phyloP scores from a whole-genome alignment of 2,113 vertebrate genomes.

The Alligator mississippiensis region DNA sequence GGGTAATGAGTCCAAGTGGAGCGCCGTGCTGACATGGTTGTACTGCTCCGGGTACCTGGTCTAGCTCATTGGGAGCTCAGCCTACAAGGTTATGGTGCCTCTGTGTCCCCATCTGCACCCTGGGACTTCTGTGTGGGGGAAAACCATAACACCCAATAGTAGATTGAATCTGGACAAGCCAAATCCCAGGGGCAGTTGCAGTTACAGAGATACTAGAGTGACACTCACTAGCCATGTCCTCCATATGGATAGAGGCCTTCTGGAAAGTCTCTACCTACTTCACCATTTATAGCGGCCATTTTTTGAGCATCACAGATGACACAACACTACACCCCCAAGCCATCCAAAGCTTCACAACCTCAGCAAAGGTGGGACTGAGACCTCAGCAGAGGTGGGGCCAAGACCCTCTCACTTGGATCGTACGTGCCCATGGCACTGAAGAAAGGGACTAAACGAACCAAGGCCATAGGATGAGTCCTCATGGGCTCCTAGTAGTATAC shows the following conservation, averaged over 20 bases:
- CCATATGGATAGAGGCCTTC: neutral
- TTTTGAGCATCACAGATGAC: neutral
- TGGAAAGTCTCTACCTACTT: neutral
- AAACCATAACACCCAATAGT: neutral
- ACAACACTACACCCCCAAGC: neutral
- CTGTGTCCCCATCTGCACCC: neutral
- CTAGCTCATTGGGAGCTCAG: no score
- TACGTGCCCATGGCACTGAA: no score
- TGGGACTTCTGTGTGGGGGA: neutral
- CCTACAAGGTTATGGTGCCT: no score
- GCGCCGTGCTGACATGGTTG: no score
- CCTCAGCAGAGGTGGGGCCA: neutral
- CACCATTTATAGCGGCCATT: neutral
- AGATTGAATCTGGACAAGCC: no score
- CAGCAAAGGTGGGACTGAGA: neutral
- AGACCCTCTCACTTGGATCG: no score
- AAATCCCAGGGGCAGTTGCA: no score
- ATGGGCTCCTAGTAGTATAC: fast-evolving
- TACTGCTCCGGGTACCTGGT: no score
- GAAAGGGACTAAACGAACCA: neutral
- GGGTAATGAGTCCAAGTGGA: no score
- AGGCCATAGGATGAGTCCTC: neutral
- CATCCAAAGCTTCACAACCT: neutral
- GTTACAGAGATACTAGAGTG: no score
- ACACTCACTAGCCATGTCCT: no score